Percentiles rank a stretch among this genome's conserved stretches.
Conservation (phyloP, 2,888 invertebrate species). For the Hirtodrosophila alboralis region DNA sequence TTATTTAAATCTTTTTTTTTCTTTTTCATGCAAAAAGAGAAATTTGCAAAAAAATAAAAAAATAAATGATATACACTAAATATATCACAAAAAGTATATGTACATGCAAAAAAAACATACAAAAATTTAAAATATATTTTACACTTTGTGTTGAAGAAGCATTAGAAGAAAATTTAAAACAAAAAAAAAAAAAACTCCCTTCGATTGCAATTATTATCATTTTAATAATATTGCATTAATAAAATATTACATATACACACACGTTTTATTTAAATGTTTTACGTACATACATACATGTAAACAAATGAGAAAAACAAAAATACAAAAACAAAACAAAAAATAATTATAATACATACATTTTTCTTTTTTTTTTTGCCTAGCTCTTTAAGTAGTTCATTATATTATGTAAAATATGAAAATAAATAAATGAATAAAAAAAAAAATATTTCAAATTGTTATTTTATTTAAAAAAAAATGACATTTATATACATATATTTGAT, state of each 20-base stretch:
- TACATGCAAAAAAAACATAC: constrained; percentile 4
- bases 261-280: constrained; percentile 45
- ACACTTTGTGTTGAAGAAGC: constrained; percentile 34
- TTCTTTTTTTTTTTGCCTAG: constrained; percentile 66
- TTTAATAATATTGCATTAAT: constrained; percentile 35
- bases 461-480: too few species aligned
- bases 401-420: constrained; percentile 75
- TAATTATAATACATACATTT: constrained; percentile 39
- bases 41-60: constrained; percentile 24
- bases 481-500: too few species aligned
- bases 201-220: constrained; percentile 54
- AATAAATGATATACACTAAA: constrained; percentile 2
- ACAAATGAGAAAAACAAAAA: constrained; percentile 27
- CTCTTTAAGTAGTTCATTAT: constrained; percentile 72
- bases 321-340: constrained; percentile 27
- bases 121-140: constrained; percentile 20
- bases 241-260: constrained; percentile 21
- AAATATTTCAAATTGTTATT: constrained; percentile 45
- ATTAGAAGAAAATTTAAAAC: too few species aligned
- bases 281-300: constrained; percentile 29
- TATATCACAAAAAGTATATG: constrained; percentile 1
- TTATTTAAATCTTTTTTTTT: constrained; percentile 43
- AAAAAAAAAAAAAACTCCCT: constrained; percentile 26
- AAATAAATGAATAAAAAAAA: constrained; percentile 75
- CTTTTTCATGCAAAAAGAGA: constrained; percentile 8